Conservation (phyloP, 2,113 vertebrate genomes). For the Solea senegalensis region DNA sequence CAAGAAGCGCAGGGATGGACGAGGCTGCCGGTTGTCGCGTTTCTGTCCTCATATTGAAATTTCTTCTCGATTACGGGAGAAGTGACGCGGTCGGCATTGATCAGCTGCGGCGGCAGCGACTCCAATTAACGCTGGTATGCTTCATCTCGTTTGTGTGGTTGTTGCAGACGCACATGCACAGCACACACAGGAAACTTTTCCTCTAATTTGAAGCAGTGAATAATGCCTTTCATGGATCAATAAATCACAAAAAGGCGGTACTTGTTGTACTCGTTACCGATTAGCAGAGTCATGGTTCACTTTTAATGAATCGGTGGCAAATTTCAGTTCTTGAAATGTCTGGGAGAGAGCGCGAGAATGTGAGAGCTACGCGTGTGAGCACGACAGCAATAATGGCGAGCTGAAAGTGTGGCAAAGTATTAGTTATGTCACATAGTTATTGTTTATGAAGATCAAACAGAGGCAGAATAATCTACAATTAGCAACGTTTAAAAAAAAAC, state of each 20-base stretch:
- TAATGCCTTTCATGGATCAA: not conserved
- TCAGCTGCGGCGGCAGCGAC: not conserved
- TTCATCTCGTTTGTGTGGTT: not conserved
- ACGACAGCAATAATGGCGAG: too few species aligned
- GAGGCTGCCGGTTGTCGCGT: slow-evolving; percentile 18
- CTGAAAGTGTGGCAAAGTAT: too few species aligned
- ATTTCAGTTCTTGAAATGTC: too few species aligned
- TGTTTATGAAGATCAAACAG: too few species aligned
- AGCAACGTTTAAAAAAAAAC: too few species aligned
- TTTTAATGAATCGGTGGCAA: too few species aligned
- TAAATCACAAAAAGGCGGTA: not conserved
- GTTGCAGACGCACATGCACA: not conserved
- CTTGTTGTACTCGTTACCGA: too few species aligned
- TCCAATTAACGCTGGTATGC: slow-evolving; percentile 6
- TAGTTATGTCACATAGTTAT: too few species aligned
- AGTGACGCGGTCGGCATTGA: slow-evolving; percentile 32
- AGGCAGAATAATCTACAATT: too few species aligned
- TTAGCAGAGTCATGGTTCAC: too few species aligned
- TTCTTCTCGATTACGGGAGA: slow-evolving; percentile 16
- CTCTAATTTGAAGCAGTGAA: not conserved
- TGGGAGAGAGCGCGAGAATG: too few species aligned
- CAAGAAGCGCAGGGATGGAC: slow-evolving; percentile 11
- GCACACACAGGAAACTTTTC: not conserved
- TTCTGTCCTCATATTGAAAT: slow-evolving; percentile 25
- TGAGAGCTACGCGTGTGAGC: too few species aligned